Evolutionary conservation across 2,113 vertebrate species (phyloP), one percentile per base, ranked within the genome.

Genomic region (Cyprinus carpio): DNA sequence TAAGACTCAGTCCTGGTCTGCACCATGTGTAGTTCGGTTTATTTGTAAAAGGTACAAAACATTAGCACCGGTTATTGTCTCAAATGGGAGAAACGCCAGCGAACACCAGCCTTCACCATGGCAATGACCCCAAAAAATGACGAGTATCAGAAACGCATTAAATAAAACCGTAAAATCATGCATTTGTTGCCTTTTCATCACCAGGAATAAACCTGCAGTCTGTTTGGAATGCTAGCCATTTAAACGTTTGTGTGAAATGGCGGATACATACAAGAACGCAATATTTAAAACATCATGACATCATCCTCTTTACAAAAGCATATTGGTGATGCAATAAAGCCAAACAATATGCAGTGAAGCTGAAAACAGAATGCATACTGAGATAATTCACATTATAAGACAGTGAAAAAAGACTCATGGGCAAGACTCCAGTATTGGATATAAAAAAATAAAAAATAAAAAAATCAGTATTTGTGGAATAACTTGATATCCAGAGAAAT

Each of bases 1-100:
- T 27, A 79, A 75, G 74, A 75, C 84, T 80, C 71, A 18, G 49
- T 8, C n/a, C 46, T 43, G 65, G 58, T 51, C 67, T 49, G 69
- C 87, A 87, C 85, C 84, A 88, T 58, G 82, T 56, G 67, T 27
- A 82, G 83, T 34, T 56, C 31, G 31, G 46, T 65, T 82, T 65
- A 25, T 65, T 49, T 69, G 27, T 75, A 65, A 88, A 79, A 60
- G 71, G 83, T 81, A 87, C 67, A 84, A 85, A 90, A 87, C 81
- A 79, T 93, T 93, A 94, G 94, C 94, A 94, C 93, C 94, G 86
- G 89, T 84, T 87, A 82, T 89, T 84, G 93, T 88, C 91, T 91
- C 90, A 77, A 84, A 87, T 64, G 27, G 86, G 79, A 85, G 18
- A 1, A 74, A 27, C 75, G 46, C 85, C 84, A 85, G 85, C 83